These are phyloP conservation scores for Amazona vittata DNA, from an alignment of 2,113 vertebrate genomes.

Conservation along the genomic window DNA sequence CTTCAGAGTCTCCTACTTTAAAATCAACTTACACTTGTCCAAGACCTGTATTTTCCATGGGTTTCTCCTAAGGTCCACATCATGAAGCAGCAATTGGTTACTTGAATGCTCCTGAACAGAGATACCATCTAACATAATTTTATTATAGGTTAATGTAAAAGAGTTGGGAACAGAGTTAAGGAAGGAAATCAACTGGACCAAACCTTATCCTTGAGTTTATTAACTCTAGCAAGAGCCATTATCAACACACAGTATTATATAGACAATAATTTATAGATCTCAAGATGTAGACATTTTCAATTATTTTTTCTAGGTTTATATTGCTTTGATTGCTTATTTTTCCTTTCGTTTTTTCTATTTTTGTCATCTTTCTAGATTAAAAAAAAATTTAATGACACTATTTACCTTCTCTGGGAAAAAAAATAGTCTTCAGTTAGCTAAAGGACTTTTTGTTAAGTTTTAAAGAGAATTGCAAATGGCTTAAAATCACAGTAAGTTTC, in stretches of 20 bases:
- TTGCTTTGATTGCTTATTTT: neutral
- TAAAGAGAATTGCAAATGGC: neutral
- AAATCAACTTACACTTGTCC: neutral
- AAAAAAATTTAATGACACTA: neutral
- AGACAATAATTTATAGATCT: neutral
- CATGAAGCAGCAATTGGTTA: neutral
- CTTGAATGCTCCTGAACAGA: neutral
- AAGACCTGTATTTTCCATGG: neutral
- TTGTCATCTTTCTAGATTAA: neutral
- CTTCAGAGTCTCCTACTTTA: neutral
- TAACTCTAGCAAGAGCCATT: neutral
- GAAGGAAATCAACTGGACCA: neutral
- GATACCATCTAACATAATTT: neutral
- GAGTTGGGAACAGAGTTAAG: neutral
- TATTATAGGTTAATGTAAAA: neutral
- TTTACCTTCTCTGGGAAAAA: neutral
- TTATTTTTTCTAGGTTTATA: neutral
- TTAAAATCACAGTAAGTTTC: neutral
- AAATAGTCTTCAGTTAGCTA: neutral
- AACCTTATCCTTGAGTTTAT: neutral
- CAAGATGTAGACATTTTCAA: neutral
- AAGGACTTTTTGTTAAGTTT: neutral
- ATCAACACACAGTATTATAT: neutral
- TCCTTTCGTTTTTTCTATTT: neutral
- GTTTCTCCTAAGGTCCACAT: neutral